These are phyloP conservation scores for Arenaria interpres DNA, from an alignment of 2,113 vertebrate species.

Conservation along the genomic window DNA sequence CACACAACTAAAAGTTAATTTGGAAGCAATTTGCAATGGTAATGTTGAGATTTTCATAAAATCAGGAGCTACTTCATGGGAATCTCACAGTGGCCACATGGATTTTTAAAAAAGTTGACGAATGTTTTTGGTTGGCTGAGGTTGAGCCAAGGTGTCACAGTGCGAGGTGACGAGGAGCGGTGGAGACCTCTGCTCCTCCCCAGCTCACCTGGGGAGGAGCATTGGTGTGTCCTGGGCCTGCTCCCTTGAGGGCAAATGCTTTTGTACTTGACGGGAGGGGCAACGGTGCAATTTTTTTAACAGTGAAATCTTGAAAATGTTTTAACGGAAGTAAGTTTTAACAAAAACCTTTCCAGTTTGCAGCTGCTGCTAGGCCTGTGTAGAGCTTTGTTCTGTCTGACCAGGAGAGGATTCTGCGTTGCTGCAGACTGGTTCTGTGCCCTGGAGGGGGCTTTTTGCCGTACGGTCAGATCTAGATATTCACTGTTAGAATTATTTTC, in stretches of 20 bases:
- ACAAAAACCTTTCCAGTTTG: neutral
- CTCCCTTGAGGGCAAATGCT: neutral
- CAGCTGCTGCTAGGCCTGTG: neutral
- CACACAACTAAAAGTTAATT: neutral
- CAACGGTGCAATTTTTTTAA: neutral
- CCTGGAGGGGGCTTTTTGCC: neutral
- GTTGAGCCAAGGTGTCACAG: neutral
- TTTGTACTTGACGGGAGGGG: no score
- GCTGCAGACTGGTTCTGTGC: neutral
- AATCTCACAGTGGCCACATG: rapidly evolving
- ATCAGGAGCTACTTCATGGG: neutral
- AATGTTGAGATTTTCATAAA: neutral
- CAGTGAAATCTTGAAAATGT: neutral
- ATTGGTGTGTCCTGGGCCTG: rapidly evolving
- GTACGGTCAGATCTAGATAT: rapidly evolving
- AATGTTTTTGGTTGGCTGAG: neutral
- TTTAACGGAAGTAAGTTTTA: neutral
- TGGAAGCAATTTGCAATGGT: neutral
- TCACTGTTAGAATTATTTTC: neutral
- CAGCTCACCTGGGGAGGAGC: neutral
- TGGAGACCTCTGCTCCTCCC: neutral
- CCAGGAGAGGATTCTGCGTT: rapidly evolving
- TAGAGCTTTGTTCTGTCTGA: neutral
- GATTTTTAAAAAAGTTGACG: rapidly evolving
- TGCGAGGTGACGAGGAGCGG: neutral